phyloP scores from a whole-genome alignment of 2,888 invertebrate genomes.

The Rhodophaea formosa region DNA sequence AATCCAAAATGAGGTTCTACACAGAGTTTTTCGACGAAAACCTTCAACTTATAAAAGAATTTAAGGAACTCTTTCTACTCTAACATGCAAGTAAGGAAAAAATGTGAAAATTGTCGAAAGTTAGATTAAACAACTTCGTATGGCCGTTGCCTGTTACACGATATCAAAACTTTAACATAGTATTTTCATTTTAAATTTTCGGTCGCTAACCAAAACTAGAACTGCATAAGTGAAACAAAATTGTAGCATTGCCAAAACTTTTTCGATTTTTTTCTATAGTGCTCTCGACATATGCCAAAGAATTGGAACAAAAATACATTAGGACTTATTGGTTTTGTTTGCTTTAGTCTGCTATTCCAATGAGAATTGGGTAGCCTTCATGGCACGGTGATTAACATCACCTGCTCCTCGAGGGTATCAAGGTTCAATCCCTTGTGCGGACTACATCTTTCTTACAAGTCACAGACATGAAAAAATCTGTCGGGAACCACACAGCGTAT shows the following conservation, averaged over 20 bases:
- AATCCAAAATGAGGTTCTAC: too few relatives aligned
- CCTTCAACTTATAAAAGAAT: background rate
- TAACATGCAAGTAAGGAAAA: constrained; percentile 34
- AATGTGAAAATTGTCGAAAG: constrained; percentile 52
- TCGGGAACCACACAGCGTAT: too few relatives aligned
- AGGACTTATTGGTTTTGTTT: too few relatives aligned
- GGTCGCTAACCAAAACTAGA: constrained; percentile 17
- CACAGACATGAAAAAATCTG: too few relatives aligned
- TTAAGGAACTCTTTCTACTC: background rate
- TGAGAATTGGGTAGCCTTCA: too few relatives aligned
- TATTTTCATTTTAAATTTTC: constrained; percentile 41
- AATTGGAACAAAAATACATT: background rate
- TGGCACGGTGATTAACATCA: too few relatives aligned
- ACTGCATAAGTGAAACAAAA: constrained; percentile 5
- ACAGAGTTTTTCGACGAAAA: too few relatives aligned
- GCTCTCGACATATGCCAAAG: background rate
- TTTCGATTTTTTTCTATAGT: background rate
- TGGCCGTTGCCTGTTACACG: constrained; percentile 36
- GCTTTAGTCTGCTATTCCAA: too few relatives aligned
- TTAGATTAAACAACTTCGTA: constrained; percentile 63
- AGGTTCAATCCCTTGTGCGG: too few relatives aligned
- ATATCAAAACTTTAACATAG: constrained; percentile 31
- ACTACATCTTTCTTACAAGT: too few relatives aligned
- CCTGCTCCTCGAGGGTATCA: too few relatives aligned
- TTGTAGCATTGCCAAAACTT: constrained; percentile 4